phyloP scores from a whole-genome alignment of 2,113 vertebrate species.

The Euleptes europaea region DNA sequence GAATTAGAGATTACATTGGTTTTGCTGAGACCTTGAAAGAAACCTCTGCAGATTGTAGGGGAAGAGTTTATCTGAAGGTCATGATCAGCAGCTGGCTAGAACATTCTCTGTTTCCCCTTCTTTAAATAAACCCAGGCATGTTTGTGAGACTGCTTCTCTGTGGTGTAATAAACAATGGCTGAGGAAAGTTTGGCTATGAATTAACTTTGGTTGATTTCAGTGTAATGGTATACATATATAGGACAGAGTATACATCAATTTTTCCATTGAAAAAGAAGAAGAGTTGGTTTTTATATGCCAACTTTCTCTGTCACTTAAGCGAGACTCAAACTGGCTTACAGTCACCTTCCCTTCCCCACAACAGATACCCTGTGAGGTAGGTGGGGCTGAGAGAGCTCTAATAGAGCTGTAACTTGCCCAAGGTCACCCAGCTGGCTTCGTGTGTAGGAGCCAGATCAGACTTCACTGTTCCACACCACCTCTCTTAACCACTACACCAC shows the following conservation, averaged over 20 bases:
- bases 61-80: conserved; percentile 41
- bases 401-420: too few relatives aligned
- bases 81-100: conserved; percentile 33
- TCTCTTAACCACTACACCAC: too few relatives aligned
- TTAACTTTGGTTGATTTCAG: background rate
- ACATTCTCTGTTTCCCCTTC: conserved; percentile 8
- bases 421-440: too few relatives aligned
- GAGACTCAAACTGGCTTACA: too few relatives aligned
- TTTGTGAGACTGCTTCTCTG: background rate
- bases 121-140: background rate
- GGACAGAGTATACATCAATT: background rate
- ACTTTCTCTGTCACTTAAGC: too few relatives aligned
- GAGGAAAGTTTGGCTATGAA: background rate
- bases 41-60: conserved; percentile 3
- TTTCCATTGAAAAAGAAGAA: conserved; percentile 13
- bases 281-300: too few relatives aligned
- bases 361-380: too few relatives aligned
- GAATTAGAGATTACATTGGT: conserved; percentile 7
- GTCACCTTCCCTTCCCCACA: too few relatives aligned
- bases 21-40: conserved; percentile 33
- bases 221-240: background rate
- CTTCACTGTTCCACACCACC: too few relatives aligned
- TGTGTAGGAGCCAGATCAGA: too few relatives aligned
- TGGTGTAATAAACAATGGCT: background rate
- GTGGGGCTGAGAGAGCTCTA: too few relatives aligned